Evolutionary conservation across 2,113 vertebrate genomes (phyloP).

Genomic region (Leptocoma aspasia): DNA sequence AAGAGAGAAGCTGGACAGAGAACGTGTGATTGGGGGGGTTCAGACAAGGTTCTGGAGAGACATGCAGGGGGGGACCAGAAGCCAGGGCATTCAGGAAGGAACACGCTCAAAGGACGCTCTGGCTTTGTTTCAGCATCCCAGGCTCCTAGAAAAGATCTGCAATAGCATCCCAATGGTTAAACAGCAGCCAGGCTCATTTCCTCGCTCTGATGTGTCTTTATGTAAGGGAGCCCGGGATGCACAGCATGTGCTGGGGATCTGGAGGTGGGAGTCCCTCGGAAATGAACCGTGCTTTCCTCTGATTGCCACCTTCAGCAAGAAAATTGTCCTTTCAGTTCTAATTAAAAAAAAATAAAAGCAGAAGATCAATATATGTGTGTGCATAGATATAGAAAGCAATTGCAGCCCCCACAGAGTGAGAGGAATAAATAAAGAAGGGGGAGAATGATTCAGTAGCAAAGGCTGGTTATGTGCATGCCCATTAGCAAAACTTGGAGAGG

Average conservation of each 20-base stretch:
- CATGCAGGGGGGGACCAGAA: not conserved
- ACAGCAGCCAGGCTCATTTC: not conserved
- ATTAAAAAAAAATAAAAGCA: not conserved
- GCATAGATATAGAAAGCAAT: conserved; percentile 53
- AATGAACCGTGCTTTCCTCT: not conserved
- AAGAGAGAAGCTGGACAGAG: not conserved
- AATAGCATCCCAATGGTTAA: not conserved
- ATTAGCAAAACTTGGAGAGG: conserved; percentile 67
- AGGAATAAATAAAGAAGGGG: conserved; percentile 57
- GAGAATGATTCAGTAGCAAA: conserved; percentile 66
- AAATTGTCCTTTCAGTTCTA: conserved; percentile 51
- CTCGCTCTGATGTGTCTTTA: not conserved
- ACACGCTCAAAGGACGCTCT: not conserved
- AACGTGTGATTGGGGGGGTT: not conserved
- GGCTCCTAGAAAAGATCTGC: not conserved
- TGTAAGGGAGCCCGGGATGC: not conserved
- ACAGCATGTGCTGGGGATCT: not conserved
- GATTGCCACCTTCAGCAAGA: conserved; percentile 40
- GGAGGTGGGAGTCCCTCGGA: conserved; percentile 21
- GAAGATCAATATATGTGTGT: not conserved
- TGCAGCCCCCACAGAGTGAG: conserved; percentile 37
- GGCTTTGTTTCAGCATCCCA: not conserved
- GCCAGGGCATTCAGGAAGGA: not conserved
- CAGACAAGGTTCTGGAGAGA: not conserved
- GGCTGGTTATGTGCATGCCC: conserved; percentile 35